Percentiles rank a stretch among this genome's conserved stretches.
These are phyloP conservation scores for Mixornis gularis DNA, from an alignment of 2,113 vertebrate genomes.

Conservation along the genomic window DNA sequence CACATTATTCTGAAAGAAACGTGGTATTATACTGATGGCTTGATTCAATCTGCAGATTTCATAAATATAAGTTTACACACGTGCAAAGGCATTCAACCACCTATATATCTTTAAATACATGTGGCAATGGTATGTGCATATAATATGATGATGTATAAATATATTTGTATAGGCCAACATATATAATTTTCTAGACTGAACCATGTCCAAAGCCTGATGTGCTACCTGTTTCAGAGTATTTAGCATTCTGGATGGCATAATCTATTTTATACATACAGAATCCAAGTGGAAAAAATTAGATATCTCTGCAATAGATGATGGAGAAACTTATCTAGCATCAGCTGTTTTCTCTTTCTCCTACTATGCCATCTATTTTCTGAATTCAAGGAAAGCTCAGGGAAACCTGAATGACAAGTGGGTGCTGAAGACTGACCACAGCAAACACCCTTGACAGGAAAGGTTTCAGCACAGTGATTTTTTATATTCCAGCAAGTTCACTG, in stretches of 20 bases:
- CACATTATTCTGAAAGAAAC: neutral
- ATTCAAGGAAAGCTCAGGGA: neutral
- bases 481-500: neutral
- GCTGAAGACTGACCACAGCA: neutral
- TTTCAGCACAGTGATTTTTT: neutral
- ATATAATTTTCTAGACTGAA: neutral
- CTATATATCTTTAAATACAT: neutral
- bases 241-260: neutral
- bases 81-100: fast-evolving
- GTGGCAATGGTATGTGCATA: neutral
- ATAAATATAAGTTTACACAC: neutral
- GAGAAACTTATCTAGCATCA: neutral
- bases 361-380: neutral
- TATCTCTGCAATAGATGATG: neutral
- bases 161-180: neutral
- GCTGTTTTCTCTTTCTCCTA: neutral
- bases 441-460: neutral
- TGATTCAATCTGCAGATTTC: neutral
- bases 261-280: neutral
- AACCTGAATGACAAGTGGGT: neutral
- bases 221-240: neutral
- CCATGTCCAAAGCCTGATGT: neutral
- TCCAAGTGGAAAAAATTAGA: neutral
- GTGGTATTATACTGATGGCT: neutral
- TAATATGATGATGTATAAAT: neutral